Evolutionary conservation across 2,113 vertebrate genomes (phyloP).

Genomic region (Neolamprologus cancellatus): DNA sequence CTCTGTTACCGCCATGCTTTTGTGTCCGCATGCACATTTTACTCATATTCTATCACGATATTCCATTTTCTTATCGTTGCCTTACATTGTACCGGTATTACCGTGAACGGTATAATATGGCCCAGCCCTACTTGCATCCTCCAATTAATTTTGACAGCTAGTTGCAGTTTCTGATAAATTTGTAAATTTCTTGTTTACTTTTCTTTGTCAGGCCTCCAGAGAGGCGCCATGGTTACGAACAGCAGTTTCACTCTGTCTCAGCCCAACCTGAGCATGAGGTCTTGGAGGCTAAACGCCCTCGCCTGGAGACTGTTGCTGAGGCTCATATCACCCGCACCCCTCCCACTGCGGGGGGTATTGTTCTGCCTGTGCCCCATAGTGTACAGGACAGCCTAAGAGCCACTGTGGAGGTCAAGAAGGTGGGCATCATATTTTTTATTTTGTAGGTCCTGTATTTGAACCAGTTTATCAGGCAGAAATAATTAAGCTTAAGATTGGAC

Average conservation of each 20-base stretch:
- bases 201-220: conserved; percentile 83
- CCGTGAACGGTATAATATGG: not conserved
- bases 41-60: not conserved
- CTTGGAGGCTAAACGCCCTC: conserved; percentile 87
- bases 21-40: not conserved
- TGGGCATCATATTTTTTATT: conserved; percentile 31
- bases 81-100: not conserved
- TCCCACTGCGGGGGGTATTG: conserved; percentile 54
- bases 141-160: not conserved
- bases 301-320: conserved; percentile 85
- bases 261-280: conserved; percentile 83
- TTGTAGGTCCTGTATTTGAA: not conserved
- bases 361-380: conserved; percentile 81
- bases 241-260: conserved; percentile 80
- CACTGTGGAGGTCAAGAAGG: conserved; percentile 90
- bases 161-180: not conserved
- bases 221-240: conserved; percentile 90
- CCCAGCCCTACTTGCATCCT: not conserved
- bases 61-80: not conserved
- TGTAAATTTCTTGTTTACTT: not conserved
- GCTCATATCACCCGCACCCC: conserved; percentile 80
- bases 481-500: not conserved
- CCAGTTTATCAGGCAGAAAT: not conserved
- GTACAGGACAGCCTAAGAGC: conserved; percentile 84
- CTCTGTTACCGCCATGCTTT: not conserved